These are phyloP conservation scores for Drosophila merina DNA, from an alignment of 2,888 invertebrate genomes.

Conservation along the genomic window DNA sequence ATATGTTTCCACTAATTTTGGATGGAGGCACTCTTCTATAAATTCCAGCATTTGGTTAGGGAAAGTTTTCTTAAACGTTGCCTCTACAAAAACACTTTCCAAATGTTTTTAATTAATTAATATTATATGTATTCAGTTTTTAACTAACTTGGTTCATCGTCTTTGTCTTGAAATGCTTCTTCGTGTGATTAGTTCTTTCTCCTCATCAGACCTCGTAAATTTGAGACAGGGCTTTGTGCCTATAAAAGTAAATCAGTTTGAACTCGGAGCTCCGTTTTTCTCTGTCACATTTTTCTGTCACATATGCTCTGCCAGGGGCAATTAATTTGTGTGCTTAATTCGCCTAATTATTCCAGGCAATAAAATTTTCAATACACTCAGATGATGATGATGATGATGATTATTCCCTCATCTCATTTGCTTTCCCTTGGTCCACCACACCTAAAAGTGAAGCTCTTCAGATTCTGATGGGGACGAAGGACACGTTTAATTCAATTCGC, in stretches of 20 bases:
- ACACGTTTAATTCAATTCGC: slow-evolving; percentile 78
- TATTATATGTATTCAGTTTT: slow-evolving; percentile 12
- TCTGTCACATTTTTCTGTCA: slow-evolving; percentile 43
- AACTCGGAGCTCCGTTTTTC: slow-evolving; percentile 27
- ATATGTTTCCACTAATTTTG: slow-evolving; percentile 44
- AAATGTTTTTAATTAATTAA: no score
- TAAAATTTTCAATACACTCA: slow-evolving; percentile 76
- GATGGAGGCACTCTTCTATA: neutral
- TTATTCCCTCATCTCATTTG: slow-evolving; percentile 3
- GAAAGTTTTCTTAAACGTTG: neutral
- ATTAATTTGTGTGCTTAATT: slow-evolving; percentile 79
- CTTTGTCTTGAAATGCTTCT: neutral
- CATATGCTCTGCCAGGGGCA: slow-evolving; percentile 66
- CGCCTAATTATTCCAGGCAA: slow-evolving; percentile 77
- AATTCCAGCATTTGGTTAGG: neutral
- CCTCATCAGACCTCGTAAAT: slow-evolving; percentile 46
- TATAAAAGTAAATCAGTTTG: slow-evolving; percentile 74
- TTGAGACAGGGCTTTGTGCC: slow-evolving; percentile 61
- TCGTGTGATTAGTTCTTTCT: slow-evolving; percentile 32
- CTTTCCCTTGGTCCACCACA: slow-evolving; percentile 37
- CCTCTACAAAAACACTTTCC: neutral
- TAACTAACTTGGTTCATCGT: neutral
- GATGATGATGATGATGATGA: slow-evolving; percentile 45
- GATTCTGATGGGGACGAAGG: slow-evolving; percentile 50
- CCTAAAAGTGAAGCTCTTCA: slow-evolving; percentile 10